Percentiles rank a stretch among this genome's conserved stretches.
These are phyloP conservation scores for Ariopsis seemanni DNA, from an alignment of 2,113 vertebrate species.

Conservation along the genomic window DNA sequence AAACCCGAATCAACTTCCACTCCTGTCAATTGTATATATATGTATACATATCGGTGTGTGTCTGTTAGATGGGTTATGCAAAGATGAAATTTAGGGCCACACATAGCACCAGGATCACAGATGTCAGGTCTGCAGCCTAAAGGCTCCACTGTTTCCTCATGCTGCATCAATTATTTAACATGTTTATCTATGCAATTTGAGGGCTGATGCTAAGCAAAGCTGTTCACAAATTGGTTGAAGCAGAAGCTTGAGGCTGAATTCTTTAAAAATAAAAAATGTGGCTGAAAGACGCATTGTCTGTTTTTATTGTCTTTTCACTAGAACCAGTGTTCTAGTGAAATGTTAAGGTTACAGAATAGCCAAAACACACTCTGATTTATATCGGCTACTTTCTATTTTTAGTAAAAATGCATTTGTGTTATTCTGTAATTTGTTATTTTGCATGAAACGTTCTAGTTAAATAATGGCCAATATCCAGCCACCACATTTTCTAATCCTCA, in stretches of 20 bases:
- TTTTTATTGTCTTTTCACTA: not conserved
- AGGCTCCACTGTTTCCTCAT: slow-evolving; percentile 64
- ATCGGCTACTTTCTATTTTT: not conserved
- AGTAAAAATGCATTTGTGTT: not conserved
- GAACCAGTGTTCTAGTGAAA: not conserved
- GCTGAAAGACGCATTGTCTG: not conserved
- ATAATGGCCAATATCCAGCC: not conserved
- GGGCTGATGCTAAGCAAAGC: slow-evolving; percentile 67
- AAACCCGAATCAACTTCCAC: not conserved
- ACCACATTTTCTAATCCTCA: not conserved
- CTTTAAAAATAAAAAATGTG: not conserved
- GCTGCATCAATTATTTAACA: slow-evolving; percentile 75
- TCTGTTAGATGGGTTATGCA: not conserved
- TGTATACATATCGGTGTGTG: not conserved
- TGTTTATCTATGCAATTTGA: slow-evolving; percentile 79
- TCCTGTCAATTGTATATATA: not conserved
- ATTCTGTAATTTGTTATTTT: not conserved
- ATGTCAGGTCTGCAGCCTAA: slow-evolving; percentile 54
- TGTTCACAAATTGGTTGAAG: slow-evolving; percentile 67
- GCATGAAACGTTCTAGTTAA: not conserved
- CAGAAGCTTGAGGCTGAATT: slow-evolving; percentile 58
- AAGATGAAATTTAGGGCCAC: not conserved
- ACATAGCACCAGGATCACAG: slow-evolving; percentile 22
- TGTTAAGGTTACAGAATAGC: not conserved
- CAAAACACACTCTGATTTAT: not conserved